Conservation (phyloP, 2,113 vertebrate genomes). For the Dunckerocampus dactyliophorus region DNA sequence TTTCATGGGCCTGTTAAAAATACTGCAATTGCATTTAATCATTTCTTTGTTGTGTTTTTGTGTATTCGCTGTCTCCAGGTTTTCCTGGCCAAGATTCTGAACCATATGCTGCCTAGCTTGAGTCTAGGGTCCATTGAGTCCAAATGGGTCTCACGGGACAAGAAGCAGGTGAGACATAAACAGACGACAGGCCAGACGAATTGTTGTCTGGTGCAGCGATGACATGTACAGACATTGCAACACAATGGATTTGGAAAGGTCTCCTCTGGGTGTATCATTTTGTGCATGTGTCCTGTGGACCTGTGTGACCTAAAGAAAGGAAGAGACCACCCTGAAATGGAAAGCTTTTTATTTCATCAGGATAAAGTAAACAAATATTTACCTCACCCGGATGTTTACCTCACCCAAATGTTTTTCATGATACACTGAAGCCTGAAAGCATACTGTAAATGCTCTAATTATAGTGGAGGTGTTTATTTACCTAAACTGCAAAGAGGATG, state of each 20-base stretch:
- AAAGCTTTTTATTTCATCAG: no score
- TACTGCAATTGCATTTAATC: constrained; percentile 20
- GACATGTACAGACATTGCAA: not conserved
- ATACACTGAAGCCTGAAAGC: no score
- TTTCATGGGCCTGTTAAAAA: constrained; percentile 4
- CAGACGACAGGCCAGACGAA: not conserved
- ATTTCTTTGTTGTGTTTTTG: not conserved
- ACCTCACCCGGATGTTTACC: no score
- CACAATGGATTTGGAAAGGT: constrained; percentile 16
- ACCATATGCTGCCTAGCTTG: constrained; percentile 83
- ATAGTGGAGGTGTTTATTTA: no score
- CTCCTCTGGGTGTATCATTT: not conserved
- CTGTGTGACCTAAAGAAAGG: not conserved
- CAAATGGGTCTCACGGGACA: constrained; percentile 82
- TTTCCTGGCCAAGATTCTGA: constrained; percentile 86
- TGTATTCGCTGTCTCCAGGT: constrained; percentile 70
- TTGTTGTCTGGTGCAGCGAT: constrained; percentile 18
- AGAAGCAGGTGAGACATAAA: constrained; percentile 80
- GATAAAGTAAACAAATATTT: no score
- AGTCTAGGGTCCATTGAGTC: constrained; percentile 83
- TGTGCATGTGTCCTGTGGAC: not conserved
- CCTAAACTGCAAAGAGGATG: no score
- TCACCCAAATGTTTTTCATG: no score
- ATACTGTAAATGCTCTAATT: no score
- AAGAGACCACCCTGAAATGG: no score